These are phyloP conservation scores for Macropis europaea DNA, from an alignment of 2,888 invertebrate species.

Conservation along the genomic window DNA sequence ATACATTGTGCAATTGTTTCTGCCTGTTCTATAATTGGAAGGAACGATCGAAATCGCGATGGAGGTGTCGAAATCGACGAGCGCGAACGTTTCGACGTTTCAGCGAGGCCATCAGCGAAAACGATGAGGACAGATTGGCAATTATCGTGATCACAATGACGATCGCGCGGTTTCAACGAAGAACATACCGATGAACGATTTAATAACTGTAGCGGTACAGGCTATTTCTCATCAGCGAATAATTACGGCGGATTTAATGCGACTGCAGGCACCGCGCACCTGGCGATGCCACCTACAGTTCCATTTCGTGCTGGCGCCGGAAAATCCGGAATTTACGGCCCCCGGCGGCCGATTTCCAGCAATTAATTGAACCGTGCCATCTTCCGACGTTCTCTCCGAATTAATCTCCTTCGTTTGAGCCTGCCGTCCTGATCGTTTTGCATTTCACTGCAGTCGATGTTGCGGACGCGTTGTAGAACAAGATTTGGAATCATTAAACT, in stretches of 20 bases:
- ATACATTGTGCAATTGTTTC: too few species aligned
- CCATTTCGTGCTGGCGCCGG: slow-evolving; percentile 12
- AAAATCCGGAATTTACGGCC: neutral
- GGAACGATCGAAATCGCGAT: slow-evolving; percentile 4
- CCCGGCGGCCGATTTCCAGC: neutral
- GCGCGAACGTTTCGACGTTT: too few species aligned
- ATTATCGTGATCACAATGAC: too few species aligned
- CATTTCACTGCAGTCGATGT: too few species aligned
- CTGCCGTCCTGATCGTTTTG: too few species aligned
- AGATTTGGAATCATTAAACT: too few species aligned
- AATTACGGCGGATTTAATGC: slow-evolving; percentile 32
- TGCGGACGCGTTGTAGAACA: too few species aligned
- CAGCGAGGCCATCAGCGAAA: too few species aligned
- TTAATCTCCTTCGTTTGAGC: neutral
- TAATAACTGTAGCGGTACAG: slow-evolving; percentile 40
- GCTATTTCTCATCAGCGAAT: slow-evolving; percentile 39
- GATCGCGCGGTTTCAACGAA: neutral
- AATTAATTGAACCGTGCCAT: neutral
- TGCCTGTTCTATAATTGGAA: slow-evolving; percentile 18
- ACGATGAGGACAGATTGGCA: too few species aligned
- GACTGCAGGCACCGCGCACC: slow-evolving; percentile 18
- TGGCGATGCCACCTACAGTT: slow-evolving; percentile 10
- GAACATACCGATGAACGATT: slow-evolving; percentile 27
- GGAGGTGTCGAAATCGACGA: neutral
- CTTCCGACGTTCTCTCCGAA: too few species aligned